Evolutionary conservation across 2,797 vertebrate species (phyloP).

Genomic region (Argya squamiceps): DNA sequence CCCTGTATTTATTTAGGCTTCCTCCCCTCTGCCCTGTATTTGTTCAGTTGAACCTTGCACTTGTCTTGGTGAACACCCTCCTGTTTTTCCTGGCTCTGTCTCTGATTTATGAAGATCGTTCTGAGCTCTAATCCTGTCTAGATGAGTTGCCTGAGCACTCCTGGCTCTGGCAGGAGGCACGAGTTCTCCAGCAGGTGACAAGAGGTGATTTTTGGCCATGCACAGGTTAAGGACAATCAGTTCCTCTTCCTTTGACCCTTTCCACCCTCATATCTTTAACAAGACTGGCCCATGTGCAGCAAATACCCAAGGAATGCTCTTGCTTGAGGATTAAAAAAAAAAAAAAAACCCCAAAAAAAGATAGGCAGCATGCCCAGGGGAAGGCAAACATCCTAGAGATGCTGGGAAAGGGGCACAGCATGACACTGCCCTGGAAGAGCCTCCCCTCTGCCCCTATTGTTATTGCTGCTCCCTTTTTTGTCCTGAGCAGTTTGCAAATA

Average conservation of each 20-base stretch:
- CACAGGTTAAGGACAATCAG: not conserved
- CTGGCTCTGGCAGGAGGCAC: not conserved
- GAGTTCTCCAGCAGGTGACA: not conserved
- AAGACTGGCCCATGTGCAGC: not conserved
- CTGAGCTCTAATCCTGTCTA: not conserved
- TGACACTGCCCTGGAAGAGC: not conserved
- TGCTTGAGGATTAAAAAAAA: not conserved
- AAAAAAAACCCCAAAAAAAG: too few species aligned
- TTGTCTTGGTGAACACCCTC: conserved; percentile 9
- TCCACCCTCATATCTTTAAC: not conserved
- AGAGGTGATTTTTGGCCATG: not conserved
- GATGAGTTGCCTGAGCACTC: not conserved
- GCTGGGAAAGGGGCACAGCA: not conserved
- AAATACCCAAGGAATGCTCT: not conserved
- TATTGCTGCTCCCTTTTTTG: conserved; percentile 53
- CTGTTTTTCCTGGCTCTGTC: conserved; percentile 19
- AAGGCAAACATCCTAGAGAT: not conserved
- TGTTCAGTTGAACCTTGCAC: not conserved
- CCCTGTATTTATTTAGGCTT: not conserved
- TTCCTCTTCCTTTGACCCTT: not conserved
- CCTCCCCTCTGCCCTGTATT: not conserved
- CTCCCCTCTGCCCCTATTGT: not conserved
- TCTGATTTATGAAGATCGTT: not conserved
- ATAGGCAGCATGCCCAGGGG: not conserved
- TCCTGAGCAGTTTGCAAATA: conserved; percentile 62